These are phyloP conservation scores for Eudemis profundana DNA, from an alignment of 2,888 invertebrate genomes.

Conservation along the genomic window DNA sequence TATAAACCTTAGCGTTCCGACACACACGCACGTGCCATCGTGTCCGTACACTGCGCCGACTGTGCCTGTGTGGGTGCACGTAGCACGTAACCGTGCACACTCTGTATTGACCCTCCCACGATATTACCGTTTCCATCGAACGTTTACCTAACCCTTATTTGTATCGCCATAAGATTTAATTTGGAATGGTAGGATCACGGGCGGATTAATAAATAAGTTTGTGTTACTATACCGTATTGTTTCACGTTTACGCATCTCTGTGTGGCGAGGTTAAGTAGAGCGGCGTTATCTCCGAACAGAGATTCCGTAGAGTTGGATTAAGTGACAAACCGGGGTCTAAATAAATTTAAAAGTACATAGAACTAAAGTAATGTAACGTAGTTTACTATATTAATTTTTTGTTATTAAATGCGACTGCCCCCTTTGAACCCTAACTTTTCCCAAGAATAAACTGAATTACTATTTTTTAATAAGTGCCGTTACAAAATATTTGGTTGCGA, in stretches of 20 bases:
- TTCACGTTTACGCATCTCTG: slow-evolving; percentile 83
- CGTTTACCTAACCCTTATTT: slow-evolving; percentile 55
- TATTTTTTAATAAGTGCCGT: background rate
- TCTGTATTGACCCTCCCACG: slow-evolving; percentile 47
- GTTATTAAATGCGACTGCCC: no score
- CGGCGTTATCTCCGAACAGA: slow-evolving; percentile 83
- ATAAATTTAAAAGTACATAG: slow-evolving; percentile 25
- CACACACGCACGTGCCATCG: slow-evolving; percentile 59
- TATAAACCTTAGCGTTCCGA: slow-evolving; percentile 81
- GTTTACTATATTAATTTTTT: background rate
- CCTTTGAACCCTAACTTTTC: background rate
- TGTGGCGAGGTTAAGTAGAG: slow-evolving; percentile 85
- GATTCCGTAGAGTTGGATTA: slow-evolving; percentile 79
- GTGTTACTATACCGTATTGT: slow-evolving; percentile 84
- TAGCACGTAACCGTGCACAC: slow-evolving; percentile 62
- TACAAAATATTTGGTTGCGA: slow-evolving; percentile 40
- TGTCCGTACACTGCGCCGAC: slow-evolving; percentile 28
- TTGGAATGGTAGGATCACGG: slow-evolving; percentile 47
- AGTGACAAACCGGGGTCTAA: slow-evolving; percentile 57
- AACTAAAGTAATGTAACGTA: background rate
- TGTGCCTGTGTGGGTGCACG: slow-evolving; percentile 63
- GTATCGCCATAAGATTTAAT: slow-evolving; percentile 52
- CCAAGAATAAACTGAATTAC: background rate
- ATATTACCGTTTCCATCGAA: slow-evolving; percentile 48
- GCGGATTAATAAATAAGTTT: slow-evolving; percentile 67